Evolutionary conservation across 2,113 vertebrate genomes (phyloP), one percentile per base, ranked within the genome.

Genomic region (Verasper variegatus): DNA sequence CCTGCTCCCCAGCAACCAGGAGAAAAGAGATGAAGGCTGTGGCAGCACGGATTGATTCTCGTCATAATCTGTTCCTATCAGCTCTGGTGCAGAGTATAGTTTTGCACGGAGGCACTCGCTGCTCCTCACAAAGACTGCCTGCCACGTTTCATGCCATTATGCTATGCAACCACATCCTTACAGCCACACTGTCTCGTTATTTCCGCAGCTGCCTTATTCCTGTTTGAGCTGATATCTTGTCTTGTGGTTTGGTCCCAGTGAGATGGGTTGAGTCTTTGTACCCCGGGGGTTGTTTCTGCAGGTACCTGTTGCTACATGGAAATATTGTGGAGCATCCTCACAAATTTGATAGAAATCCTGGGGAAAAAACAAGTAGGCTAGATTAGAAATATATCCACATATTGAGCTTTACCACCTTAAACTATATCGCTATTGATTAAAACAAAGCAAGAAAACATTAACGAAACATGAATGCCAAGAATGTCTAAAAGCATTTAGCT

Each of bases 1-100:
- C 26, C 60, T 75, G 80, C 78, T 83, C 79, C 73, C 78, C 67
- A 54, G 65, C 77, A 83, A 68, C 83, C 77, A 58, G 68, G 74
- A 74, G 76, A 70, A 69, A 71, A 73, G 80, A 68, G 78, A 86
- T 77, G 76, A 79, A 63, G 83, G 62, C 75, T 85, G 80, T 89
- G 85, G 69, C 85, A 85, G 78, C 71, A 24, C 59, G 47, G 86
- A 90, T 83, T 84, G 85, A 91, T 88, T 85, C 82, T 70, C 71
- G 21, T 80, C 80, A 69, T 80, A 89, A 81, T 83, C 87, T 71
- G 47, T 78, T 78, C 66, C 72, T 75, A 76, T 85, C 90, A 76
- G 80, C 74, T 82, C 76, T 78, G 76, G 21, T 23, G 20, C 80
- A 78, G 26, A 0, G 2, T 52, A 35, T 68, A 63, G 71, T 63